phyloP scores from a whole-genome alignment of 2,113 vertebrate genomes.

The Xerus inauris region DNA sequence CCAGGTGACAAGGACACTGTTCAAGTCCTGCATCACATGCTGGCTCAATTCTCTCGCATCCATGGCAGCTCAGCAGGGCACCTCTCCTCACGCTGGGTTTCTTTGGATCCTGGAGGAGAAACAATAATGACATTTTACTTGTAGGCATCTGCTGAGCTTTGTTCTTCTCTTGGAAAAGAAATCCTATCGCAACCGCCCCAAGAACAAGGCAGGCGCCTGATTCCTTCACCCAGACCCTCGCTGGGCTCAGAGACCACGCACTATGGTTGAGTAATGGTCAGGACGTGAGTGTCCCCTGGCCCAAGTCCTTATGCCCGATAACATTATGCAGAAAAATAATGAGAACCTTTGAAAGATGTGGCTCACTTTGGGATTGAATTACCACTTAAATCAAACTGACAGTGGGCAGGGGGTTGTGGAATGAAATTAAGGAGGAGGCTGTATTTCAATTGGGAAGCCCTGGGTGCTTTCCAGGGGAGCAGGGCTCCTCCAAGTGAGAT shows the following conservation, averaged over 20 bases:
- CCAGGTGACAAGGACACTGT: no score
- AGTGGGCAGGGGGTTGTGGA: conserved; percentile 74
- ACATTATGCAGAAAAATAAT: conserved; percentile 62
- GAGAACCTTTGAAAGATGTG: conserved; percentile 67
- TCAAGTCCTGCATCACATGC: rapidly evolving
- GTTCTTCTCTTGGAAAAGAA: neutral
- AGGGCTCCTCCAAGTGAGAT: conserved; percentile 78
- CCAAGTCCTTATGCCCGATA: neutral
- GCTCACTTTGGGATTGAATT: conserved; percentile 78
- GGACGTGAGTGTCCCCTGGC: neutral
- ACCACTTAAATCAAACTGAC: conserved; percentile 75
- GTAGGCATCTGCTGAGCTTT: neutral
- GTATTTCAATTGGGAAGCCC: conserved; percentile 66
- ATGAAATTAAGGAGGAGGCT: conserved; percentile 60
- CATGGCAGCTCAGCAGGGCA: neutral
- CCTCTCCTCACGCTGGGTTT: neutral
- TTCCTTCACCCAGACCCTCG: rapidly evolving
- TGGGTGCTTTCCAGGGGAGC: conserved; percentile 56
- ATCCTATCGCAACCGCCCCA: neutral
- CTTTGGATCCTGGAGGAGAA: neutral
- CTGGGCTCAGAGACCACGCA: neutral
- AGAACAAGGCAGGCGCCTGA: rapidly evolving
- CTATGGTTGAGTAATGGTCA: neutral
- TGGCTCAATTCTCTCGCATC: neutral
- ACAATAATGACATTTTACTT: neutral